A percentile compares a stretch with the other conserved stretches of the same genome.
These are phyloP conservation scores for Sebastes alutus DNA, from an alignment of 2,797 vertebrate species.

Conservation along the genomic window DNA sequence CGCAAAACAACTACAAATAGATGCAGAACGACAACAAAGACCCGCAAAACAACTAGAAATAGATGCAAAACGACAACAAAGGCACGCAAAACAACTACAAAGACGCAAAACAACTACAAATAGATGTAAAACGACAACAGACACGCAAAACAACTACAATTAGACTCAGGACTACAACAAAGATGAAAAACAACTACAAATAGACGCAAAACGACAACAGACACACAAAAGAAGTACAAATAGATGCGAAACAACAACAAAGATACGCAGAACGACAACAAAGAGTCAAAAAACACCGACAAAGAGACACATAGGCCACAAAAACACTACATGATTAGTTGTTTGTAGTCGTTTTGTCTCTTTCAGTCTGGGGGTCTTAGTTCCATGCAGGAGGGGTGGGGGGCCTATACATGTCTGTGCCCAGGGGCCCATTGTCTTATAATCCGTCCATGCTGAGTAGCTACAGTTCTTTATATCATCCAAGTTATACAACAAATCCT, in stretches of 20 bases:
- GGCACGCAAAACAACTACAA: too few species aligned
- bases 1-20: too few species aligned
- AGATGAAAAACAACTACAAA: neutral
- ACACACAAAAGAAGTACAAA: neutral
- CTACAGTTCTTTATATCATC: neutral
- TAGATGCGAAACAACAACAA: neutral
- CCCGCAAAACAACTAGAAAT: too few species aligned
- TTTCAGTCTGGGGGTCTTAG: neutral
- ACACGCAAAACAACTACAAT: too few species aligned
- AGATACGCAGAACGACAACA: neutral
- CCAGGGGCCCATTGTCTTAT: neutral
- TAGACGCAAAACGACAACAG: too few species aligned
- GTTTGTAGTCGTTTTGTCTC: neutral
- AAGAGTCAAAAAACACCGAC: neutral
- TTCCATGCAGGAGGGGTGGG: neutral
- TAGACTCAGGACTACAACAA: too few species aligned
- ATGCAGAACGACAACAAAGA: neutral
- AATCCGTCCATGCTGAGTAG: neutral
- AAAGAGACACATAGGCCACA: neutral
- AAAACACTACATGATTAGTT: accelerated
- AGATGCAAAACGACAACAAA: too few species aligned
- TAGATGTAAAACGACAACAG: too few species aligned
- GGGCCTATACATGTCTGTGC: neutral
- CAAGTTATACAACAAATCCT: neutral
- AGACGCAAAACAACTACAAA: too few species aligned